Base-by-base conservation (phyloP, 2,888 invertebrate genomes). In the Lutraria lutraria region DNA sequence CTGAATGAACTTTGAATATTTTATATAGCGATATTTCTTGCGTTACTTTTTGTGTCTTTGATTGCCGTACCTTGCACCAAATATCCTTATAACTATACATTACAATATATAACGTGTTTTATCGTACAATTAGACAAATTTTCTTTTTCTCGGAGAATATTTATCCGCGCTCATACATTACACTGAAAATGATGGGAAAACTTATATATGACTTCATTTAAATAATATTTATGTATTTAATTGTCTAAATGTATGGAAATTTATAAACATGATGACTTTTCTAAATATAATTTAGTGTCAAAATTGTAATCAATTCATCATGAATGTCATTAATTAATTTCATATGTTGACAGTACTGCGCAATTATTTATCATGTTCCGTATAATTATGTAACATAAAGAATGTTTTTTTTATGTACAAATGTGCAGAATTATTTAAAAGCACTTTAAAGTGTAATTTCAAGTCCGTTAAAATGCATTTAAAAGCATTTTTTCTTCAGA, bases 241-340 rank as follows among this genome's bases (percentile, higher is more conserved):
- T 68, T 25, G 25, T 68, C 25, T 25, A n/a, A 25, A 68, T 68
- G 8, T 68, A 68, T 68, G 63, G n/a, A n/a, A 68, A 25, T 68
- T 68, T n/a, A 13, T 25, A 68, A 68, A 68, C 63, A 68, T 21
- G 12, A 68, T 21, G 25, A 68, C 63, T 21, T 68, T 68, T 68
- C 63, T 68, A 25, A 25, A 68, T 68, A 25, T 68, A 68, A 68
- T 68, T 68, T 68, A 12, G 63, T 68, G 63, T 68, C 63, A 68
- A 68, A 68, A 68, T n/a, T n/a, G 25, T 68, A 68, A 68, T 68
- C 63, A n/a, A 25, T 25, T 68, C 63, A 25, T 12, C n/a, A 68
- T 25, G n/a, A 12, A n/a, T 25, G 8, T 12, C 63, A 68, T 6
- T 68, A 68, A 68, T 68, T 68, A 68, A n/a, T 25, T 68, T 68